Evolutionary conservation across 2,113 vertebrate genomes (phyloP).

Genomic region (Bagarius yarrelli): DNA sequence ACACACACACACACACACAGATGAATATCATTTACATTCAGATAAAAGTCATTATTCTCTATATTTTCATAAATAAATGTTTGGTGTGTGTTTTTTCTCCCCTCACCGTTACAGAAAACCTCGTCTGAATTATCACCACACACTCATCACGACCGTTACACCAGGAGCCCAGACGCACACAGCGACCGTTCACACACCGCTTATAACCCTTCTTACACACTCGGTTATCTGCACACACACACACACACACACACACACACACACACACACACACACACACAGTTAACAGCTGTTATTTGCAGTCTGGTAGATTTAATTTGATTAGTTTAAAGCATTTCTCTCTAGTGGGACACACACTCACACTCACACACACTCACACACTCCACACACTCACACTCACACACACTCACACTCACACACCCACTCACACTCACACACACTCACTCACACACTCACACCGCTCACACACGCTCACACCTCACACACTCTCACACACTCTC

Average conservation of each 20-base stretch:
- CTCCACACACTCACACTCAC: too few relatives aligned
- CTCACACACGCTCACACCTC: too few relatives aligned
- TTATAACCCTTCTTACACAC: conserved; percentile 90
- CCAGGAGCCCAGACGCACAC: conserved; percentile 82
- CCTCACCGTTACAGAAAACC: conserved; percentile 90
- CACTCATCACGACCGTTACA: conserved; percentile 89
- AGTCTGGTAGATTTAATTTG: too few relatives aligned
- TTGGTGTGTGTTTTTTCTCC: not conserved
- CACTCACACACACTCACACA: too few relatives aligned
- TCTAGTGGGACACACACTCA: too few relatives aligned
- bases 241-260: conserved; percentile 37
- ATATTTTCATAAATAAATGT: not conserved
- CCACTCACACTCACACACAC: too few relatives aligned
- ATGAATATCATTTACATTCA: conserved; percentile 9
- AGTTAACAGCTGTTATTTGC: not conserved
- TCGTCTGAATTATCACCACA: conserved; percentile 90
- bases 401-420: too few relatives aligned
- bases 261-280: conserved; percentile 12
- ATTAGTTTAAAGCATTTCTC: too few relatives aligned
- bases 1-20: conserved; percentile 7
- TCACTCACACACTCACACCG: too few relatives aligned
- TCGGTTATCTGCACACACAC: conserved; percentile 78
- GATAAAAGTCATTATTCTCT: not conserved
- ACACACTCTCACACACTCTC: too few relatives aligned
- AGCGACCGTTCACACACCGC: conserved; percentile 87